Conservation (phyloP, 1,140 invertebrate species). For the Drosophila repletoides region DNA sequence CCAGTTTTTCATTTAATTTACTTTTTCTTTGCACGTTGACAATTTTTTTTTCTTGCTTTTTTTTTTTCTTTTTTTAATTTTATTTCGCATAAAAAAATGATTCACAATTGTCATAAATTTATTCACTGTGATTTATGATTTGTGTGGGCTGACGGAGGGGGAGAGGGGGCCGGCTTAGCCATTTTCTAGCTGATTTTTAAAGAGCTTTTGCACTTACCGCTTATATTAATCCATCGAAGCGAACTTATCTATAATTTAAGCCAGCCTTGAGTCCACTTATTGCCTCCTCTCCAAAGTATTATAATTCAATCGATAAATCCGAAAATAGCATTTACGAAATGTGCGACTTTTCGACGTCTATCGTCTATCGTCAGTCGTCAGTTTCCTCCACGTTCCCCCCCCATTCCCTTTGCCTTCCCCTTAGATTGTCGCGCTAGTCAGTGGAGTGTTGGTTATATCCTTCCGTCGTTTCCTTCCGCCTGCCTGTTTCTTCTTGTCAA, state of each 20-base stretch:
- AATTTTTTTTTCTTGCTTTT: constrained; percentile 31
- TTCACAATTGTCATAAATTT: constrained; percentile 37
- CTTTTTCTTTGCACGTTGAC: constrained; percentile 12
- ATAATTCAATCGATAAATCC: constrained; percentile 71
- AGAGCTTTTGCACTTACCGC: constrained; percentile 3
- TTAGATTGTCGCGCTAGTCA: constrained; percentile 15
- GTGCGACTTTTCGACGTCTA: constrained; percentile 60
- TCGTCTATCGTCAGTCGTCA: neutral
- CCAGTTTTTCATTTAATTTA: constrained; percentile 16
- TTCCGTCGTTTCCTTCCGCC: neutral
- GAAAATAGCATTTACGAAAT: constrained; percentile 67
- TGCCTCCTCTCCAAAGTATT: constrained; percentile 26
- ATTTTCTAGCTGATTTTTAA: constrained; percentile 1
- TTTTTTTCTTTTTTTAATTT: too few species aligned
- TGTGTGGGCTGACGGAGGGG: neutral
- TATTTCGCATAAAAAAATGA: too few species aligned
- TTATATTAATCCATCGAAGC: constrained; percentile 21
- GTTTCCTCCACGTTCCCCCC: neutral
- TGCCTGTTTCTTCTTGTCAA: constrained; percentile 9
- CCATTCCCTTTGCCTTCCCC: constrained; percentile 1
- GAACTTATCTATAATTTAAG: constrained; percentile 18
- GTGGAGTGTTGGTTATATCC: constrained; percentile 11
- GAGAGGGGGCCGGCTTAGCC: constrained; percentile 15
- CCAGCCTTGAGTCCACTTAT: constrained; percentile 2
- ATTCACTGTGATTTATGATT: constrained; percentile 26